These are phyloP conservation scores for Camponotus floridanus DNA, from an alignment of 1,140 invertebrate genomes.

Conservation along the genomic window DNA sequence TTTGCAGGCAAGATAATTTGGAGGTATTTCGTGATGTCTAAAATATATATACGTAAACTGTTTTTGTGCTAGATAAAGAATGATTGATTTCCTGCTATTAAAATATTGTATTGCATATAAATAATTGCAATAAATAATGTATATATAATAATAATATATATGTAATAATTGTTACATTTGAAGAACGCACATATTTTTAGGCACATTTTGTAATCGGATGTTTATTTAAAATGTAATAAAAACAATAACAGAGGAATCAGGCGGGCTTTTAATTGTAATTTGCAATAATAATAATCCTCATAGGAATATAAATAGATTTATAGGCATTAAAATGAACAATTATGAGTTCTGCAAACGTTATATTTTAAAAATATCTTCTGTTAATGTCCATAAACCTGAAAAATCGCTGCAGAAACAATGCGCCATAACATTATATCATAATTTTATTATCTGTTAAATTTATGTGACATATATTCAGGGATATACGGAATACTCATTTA, in stretches of 20 bases:
- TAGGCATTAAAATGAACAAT: too few species aligned
- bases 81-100: neutral
- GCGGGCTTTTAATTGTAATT: too few species aligned
- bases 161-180: too few species aligned
- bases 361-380: neutral
- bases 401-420: neutral
- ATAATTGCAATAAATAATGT: too few species aligned
- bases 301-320: too few species aligned
- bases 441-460: conserved; percentile 39
- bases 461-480: conserved; percentile 22
- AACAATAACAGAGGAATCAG: too few species aligned
- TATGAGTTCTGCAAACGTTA: neutral
- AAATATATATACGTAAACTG: neutral
- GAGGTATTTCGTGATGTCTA: neutral
- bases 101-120: neutral
- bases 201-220: too few species aligned
- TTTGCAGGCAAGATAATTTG: conserved; percentile 21
- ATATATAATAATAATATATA: too few species aligned
- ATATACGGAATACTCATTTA: neutral
- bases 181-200: too few species aligned
- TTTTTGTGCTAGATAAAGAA: neutral
- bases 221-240: too few species aligned
- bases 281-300: too few species aligned
- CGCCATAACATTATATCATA: neutral
- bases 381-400: neutral